Conservation (phyloP, 2,797 vertebrate species). For the Pogoniulus pusillus region DNA sequence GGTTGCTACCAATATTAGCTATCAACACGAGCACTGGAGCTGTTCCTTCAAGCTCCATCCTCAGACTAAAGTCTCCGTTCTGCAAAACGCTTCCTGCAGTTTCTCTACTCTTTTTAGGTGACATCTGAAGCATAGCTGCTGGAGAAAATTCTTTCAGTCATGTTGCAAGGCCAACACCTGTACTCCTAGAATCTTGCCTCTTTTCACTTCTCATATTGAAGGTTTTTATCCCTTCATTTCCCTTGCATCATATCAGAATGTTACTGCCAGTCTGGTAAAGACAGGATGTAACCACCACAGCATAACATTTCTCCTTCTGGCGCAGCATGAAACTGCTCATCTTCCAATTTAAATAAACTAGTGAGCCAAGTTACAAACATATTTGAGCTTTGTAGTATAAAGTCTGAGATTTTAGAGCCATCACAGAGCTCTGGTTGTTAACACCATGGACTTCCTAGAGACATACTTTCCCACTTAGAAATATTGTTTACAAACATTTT, state of each 20-base stretch:
- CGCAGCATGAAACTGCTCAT: not conserved
- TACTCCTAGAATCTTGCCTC: not conserved
- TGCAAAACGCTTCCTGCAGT: not conserved
- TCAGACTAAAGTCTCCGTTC: not conserved
- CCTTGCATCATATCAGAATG: not conserved
- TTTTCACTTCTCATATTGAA: not conserved
- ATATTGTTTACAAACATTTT: not conserved
- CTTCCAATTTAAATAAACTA: not conserved
- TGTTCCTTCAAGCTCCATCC: not conserved
- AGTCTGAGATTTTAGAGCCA: not conserved
- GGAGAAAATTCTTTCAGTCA: not conserved
- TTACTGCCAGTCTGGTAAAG: not conserved
- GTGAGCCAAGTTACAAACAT: not conserved
- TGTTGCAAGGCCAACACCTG: not conserved
- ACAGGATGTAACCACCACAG: not conserved
- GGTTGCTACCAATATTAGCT: conserved; percentile 3
- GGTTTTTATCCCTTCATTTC: not conserved
- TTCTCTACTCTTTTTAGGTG: not conserved
- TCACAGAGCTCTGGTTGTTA: not conserved
- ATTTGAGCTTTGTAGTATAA: not conserved
- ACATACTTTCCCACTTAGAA: not conserved
- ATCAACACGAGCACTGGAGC: not conserved
- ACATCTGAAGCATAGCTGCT: not conserved
- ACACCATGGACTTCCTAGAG: not conserved
- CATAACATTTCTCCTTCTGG: not conserved